Conservation (phyloP, 2,888 invertebrate species). For the Eumerus sabulonum region DNA sequence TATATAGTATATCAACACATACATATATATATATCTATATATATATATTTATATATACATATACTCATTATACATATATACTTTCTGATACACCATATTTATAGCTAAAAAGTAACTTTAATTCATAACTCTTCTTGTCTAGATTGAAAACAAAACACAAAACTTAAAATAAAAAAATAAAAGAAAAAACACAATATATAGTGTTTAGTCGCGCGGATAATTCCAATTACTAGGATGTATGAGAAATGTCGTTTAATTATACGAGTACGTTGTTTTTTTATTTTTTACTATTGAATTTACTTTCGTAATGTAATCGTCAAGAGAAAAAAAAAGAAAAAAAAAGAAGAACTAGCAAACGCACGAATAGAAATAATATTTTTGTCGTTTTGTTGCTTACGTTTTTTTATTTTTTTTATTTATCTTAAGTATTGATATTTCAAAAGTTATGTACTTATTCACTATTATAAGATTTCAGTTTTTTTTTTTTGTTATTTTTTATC, state of each 20-base stretch:
- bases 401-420: slow-evolving; percentile 29
- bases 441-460: slow-evolving; percentile 47
- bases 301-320: no score
- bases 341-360: no score
- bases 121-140: slow-evolving; percentile 16
- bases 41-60: slow-evolving; percentile 31
- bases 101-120: slow-evolving; percentile 35
- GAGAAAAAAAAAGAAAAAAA: no score
- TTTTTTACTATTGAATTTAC: no score
- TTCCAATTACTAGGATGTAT: slow-evolving; percentile 48
- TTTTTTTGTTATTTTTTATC: no score
- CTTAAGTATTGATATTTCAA: slow-evolving; percentile 51
- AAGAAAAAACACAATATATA: slow-evolving; percentile 17
- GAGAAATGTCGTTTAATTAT: slow-evolving; percentile 25
- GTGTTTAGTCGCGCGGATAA: no score
- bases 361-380: slow-evolving; percentile 14
- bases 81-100: slow-evolving; percentile 51
- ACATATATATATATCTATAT: slow-evolving; percentile 36
- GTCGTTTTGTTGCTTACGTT: slow-evolving; percentile 4
- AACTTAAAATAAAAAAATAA: slow-evolving; percentile 27
- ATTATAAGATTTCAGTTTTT: slow-evolving; percentile 18
- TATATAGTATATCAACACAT: slow-evolving; percentile 15
- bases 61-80: slow-evolving; percentile 18
- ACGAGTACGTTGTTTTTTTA: slow-evolving; percentile 28
- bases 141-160: slow-evolving; percentile 14